A percentile compares a stretch with the other conserved stretches of the same genome.
phyloP scores from a whole-genome alignment of 2,113 vertebrate genomes.

The Diadophis punctatus region DNA sequence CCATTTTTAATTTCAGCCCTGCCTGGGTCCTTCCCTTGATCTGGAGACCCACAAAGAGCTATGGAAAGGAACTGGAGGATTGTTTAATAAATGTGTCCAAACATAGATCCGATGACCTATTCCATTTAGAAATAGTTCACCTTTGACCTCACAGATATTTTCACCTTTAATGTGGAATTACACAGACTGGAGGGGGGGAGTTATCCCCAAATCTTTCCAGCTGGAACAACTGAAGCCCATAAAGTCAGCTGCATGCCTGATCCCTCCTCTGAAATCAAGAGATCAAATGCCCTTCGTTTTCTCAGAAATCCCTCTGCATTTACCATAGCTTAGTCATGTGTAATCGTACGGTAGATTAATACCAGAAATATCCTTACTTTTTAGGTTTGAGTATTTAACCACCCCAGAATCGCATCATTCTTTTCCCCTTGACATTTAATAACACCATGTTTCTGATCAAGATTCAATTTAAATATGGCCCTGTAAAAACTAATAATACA shows the following conservation, averaged over 20 bases:
- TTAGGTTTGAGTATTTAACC: not conserved
- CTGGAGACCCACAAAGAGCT: not conserved
- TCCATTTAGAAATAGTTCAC: not conserved
- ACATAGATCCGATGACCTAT: not conserved
- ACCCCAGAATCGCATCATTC: not conserved
- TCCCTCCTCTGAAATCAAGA: not conserved
- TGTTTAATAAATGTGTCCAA: not conserved
- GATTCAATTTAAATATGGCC: not conserved
- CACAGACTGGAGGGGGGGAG: not conserved
- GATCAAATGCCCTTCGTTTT: not conserved
- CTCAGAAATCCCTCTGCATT: not conserved
- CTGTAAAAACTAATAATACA: slow-evolving; percentile 12
- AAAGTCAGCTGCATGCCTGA: not conserved
- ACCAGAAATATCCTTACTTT: not conserved
- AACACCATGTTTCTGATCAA: slow-evolving; percentile 8
- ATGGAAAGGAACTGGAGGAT: not conserved
- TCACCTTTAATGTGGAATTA: not conserved
- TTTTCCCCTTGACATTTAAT: not conserved
- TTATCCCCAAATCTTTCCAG: not conserved
- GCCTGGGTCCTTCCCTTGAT: not conserved
- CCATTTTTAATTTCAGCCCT: not conserved
- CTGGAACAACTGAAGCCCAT: not conserved
- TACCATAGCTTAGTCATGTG: not conserved
- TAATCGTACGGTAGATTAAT: not conserved
- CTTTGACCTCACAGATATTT: not conserved